These are phyloP conservation scores for Tupiocoris notatus DNA, from an alignment of 2,888 invertebrate genomes.

Conservation along the genomic window DNA sequence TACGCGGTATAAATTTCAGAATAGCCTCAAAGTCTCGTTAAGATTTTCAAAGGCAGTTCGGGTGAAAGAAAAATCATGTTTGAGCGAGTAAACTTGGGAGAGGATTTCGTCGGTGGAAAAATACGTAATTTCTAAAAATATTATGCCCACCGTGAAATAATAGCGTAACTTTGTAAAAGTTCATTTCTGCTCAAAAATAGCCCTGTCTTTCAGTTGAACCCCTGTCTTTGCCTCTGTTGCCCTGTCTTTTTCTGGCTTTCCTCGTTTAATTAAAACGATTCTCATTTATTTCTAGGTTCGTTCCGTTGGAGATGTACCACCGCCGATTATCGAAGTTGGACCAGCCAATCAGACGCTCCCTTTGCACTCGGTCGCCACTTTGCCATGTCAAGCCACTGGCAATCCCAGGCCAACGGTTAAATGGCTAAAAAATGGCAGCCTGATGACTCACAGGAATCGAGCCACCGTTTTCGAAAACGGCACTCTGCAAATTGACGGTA, in stretches of 20 bases:
- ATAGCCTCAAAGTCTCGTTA: too few relatives aligned
- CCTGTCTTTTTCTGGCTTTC: not conserved
- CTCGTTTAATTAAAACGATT: not conserved
- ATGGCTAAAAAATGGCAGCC: slow-evolving; percentile 74
- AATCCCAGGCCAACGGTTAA: slow-evolving; percentile 68
- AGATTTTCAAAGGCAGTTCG: too few relatives aligned
- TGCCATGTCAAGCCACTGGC: slow-evolving; percentile 77
- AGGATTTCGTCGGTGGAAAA: too few relatives aligned
- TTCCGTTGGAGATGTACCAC: slow-evolving; percentile 72
- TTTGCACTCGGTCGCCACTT: slow-evolving; percentile 69
- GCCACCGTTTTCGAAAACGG: slow-evolving; percentile 66
- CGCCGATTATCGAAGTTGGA: slow-evolving; percentile 82
- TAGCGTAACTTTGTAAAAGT: too few relatives aligned
- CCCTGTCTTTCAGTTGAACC: too few relatives aligned
- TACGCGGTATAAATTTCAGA: too few relatives aligned
- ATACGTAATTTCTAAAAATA: too few relatives aligned
- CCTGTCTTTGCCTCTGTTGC: too few relatives aligned
- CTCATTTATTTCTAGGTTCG: slow-evolving; percentile 61
- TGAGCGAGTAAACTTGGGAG: too few relatives aligned
- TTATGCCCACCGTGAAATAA: too few relatives aligned
- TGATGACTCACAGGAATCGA: slow-evolving; percentile 57
- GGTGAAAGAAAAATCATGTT: too few relatives aligned
- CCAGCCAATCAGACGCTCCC: slow-evolving; percentile 81
- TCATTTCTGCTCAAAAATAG: not conserved
- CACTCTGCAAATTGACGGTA: slow-evolving; percentile 73